Percentiles rank a stretch among this genome's conserved stretches.
phyloP scores from a whole-genome alignment of 1,140 invertebrate genomes.

The Rhizoglyphus robini region DNA sequence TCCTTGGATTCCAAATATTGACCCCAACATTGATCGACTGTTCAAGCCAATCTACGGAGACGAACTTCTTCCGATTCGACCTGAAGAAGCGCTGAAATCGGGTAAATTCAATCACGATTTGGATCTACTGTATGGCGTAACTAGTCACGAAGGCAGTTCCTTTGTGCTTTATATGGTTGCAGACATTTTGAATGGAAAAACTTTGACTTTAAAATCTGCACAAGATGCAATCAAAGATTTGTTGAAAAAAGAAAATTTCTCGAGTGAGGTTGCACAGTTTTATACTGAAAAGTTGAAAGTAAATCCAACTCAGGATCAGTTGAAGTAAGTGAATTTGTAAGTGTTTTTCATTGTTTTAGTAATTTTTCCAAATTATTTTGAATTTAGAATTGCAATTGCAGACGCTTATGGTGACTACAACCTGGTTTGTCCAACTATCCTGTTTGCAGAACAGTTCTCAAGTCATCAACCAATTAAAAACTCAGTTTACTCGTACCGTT shows the following conservation, averaged over 20 bases:
- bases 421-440: too few species aligned
- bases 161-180: background rate
- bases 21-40: background rate
- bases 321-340: too few species aligned
- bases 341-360: too few species aligned
- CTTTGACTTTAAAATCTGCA: too few species aligned
- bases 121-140: conserved; percentile 4
- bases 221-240: background rate
- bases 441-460: too few species aligned
- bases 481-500: too few species aligned
- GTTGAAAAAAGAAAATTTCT: background rate
- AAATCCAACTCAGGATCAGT: background rate
- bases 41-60: background rate
- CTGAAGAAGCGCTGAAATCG: conserved; percentile 12
- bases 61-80: background rate
- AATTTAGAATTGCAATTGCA: too few species aligned
- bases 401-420: too few species aligned
- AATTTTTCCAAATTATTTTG: too few species aligned
- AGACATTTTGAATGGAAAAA: too few species aligned
- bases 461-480: too few species aligned
- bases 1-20: background rate
- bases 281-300: background rate
- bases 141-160: background rate
- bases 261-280: background rate
- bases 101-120: background rate